phyloP scores from a whole-genome alignment of 2,797 vertebrate genomes.

The Myotis daubentonii region DNA sequence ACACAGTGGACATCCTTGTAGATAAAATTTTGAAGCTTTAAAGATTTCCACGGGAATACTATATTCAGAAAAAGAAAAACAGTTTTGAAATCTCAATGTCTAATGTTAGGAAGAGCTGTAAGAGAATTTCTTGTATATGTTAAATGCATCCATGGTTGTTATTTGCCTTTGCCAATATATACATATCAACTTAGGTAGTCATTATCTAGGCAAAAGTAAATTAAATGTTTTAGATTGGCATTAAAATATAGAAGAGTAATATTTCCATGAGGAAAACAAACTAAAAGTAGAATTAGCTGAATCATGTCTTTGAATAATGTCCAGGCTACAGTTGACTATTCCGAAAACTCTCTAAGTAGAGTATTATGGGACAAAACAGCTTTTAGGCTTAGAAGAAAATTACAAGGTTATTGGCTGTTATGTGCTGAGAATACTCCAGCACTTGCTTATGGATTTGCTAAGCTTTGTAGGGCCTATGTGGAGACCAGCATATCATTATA shows the following conservation, averaged over 20 bases:
- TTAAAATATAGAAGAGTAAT: constrained; percentile 10
- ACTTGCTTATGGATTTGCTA: constrained; percentile 66
- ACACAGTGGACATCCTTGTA: neutral
- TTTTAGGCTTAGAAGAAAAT: constrained; percentile 71
- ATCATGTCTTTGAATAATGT: constrained; percentile 49
- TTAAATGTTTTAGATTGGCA: constrained; percentile 49
- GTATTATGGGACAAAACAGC: constrained; percentile 55
- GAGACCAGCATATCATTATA: constrained; percentile 62
- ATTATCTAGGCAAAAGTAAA: constrained; percentile 25
- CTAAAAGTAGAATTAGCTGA: neutral
- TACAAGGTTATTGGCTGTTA: constrained; percentile 54
- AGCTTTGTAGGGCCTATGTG: constrained; percentile 60
- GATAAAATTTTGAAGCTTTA: constrained; percentile 42
- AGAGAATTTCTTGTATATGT: neutral
- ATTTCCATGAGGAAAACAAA: constrained; percentile 29
- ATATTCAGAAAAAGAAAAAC: neutral
- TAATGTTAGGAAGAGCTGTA: neutral
- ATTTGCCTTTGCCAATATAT: constrained; percentile 20
- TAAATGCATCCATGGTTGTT: constrained; percentile 34
- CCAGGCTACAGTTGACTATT: neutral
- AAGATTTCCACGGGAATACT: neutral
- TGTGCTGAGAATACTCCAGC: constrained; percentile 52
- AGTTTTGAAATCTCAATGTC: constrained; percentile 19
- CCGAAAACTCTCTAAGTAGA: constrained; percentile 40
- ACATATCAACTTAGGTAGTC: neutral